Conservation (phyloP, 2,888 invertebrate species). For the Hermaeophaga mercurialis region DNA sequence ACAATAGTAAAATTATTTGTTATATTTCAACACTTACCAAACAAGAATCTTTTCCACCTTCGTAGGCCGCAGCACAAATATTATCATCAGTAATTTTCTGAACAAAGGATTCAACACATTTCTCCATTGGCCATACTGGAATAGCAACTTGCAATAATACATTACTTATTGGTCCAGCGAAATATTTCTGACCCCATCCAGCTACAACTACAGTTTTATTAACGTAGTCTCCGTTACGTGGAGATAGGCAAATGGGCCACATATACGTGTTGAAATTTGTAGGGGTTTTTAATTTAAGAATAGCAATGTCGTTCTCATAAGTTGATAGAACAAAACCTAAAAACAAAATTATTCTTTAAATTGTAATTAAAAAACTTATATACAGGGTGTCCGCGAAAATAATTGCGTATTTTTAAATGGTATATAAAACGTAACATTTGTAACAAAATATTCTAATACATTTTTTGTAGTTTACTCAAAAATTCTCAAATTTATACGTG, state of each 20-base stretch:
- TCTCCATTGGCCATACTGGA: constrained; percentile 76
- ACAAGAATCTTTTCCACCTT: constrained; percentile 82
- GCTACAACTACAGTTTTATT: constrained; percentile 70
- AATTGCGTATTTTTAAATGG: too few species aligned
- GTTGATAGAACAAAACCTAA: constrained; percentile 67
- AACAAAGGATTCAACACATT: constrained; percentile 67
- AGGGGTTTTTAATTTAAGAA: constrained; percentile 69
- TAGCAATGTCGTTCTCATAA: constrained; percentile 79
- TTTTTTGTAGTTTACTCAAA: too few species aligned
- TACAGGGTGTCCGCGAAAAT: too few species aligned
- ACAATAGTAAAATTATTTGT: too few species aligned
- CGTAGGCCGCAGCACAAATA: constrained; percentile 76
- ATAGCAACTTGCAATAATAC: constrained; percentile 78
- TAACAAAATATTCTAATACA: too few species aligned
- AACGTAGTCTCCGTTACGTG: constrained; percentile 64
- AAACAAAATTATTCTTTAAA: too few species aligned
- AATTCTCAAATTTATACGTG: too few species aligned
- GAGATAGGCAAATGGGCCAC: constrained; percentile 85
- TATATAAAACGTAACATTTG: too few species aligned
- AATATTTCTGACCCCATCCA: constrained; percentile 80
- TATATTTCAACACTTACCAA: constrained; percentile 66
- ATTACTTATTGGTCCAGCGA: constrained; percentile 65
- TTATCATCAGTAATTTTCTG: constrained; percentile 70
- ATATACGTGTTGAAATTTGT: constrained; percentile 78
- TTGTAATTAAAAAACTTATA: too few species aligned